Evolutionary conservation across 2,797 vertebrate genomes (phyloP).

Genomic region (Tragopan temminckii): DNA sequence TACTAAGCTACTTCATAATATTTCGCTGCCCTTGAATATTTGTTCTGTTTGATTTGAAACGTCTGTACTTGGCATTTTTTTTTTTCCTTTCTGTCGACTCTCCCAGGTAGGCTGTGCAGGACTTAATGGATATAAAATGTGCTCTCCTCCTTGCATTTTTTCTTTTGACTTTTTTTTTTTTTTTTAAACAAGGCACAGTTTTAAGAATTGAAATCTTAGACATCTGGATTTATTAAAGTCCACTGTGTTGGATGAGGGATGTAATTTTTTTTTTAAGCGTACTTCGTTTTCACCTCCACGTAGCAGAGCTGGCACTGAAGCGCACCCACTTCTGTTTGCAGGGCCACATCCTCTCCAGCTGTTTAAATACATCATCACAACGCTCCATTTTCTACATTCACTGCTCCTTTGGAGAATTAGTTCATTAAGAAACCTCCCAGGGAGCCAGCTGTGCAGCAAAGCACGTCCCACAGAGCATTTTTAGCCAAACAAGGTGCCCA

Average conservation of each 20-base stretch:
- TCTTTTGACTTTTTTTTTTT: neutral
- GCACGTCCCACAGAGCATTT: neutral
- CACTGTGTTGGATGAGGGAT: neutral
- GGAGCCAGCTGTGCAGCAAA: neutral
- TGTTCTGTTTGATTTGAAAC: neutral
- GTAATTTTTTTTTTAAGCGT: neutral
- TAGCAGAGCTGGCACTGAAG: neutral
- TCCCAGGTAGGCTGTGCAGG: neutral
- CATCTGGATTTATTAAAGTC: slow-evolving; percentile 38
- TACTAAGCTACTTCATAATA: slow-evolving; percentile 1
- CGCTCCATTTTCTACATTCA: neutral
- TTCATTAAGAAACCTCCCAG: neutral
- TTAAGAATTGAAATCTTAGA: neutral
- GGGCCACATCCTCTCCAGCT: fast-evolving
- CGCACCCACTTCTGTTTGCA: fast-evolving
- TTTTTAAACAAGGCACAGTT: neutral
- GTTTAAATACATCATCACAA: neutral
- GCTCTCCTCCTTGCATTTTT: neutral
- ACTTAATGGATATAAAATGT: neutral
- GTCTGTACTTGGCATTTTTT: neutral
- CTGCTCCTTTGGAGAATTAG: neutral
- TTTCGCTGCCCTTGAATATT: slow-evolving; percentile 40
- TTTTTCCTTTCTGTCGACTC: neutral
- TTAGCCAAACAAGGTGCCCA: fast-evolving
- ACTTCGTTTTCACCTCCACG: neutral